phyloP scores from a whole-genome alignment of 2,797 vertebrate genomes.

The Poecilia gillii region DNA sequence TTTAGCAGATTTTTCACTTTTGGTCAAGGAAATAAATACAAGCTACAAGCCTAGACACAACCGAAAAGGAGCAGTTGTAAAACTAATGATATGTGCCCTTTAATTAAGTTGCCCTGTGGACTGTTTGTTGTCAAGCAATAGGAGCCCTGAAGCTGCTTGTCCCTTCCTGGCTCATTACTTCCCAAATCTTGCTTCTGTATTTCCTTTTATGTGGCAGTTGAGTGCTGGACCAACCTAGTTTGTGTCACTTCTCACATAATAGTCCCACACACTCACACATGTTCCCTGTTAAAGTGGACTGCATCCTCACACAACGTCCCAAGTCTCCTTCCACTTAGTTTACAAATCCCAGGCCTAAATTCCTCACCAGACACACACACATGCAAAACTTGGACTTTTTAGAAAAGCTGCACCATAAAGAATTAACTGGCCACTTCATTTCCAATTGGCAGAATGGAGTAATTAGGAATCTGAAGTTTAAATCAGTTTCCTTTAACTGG shows the following conservation, averaged over 20 bases:
- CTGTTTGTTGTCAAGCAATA: not conserved
- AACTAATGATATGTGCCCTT: not conserved
- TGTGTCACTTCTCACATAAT: conserved; percentile 40
- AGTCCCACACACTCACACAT: conserved; percentile 20
- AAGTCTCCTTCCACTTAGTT: conserved; percentile 58
- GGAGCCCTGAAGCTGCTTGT: conserved; percentile 31
- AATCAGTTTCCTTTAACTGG: conserved; percentile 41
- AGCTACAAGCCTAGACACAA: not conserved
- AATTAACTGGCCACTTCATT: conserved; percentile 56
- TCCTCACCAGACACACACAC: conserved; percentile 28
- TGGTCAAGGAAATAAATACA: not conserved
- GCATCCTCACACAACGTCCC: conserved; percentile 59
- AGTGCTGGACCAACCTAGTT: conserved; percentile 66
- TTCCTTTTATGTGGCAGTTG: conserved; percentile 61
- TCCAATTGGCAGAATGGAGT: conserved; percentile 46
- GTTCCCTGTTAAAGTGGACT: conserved; percentile 47
- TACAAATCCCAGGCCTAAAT: conserved; percentile 68
- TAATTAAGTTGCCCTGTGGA: not conserved
- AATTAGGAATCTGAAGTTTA: conserved; percentile 57
- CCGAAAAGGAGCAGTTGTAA: not conserved
- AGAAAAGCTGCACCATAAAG: conserved; percentile 52
- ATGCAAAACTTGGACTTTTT: conserved; percentile 35
- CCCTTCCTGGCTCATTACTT: conserved; percentile 62
- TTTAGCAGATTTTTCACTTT: not conserved
- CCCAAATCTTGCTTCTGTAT: conserved; percentile 61